These are phyloP conservation scores for Tauraco erythrolophus DNA, from an alignment of 2,113 vertebrate species.

Conservation along the genomic window DNA sequence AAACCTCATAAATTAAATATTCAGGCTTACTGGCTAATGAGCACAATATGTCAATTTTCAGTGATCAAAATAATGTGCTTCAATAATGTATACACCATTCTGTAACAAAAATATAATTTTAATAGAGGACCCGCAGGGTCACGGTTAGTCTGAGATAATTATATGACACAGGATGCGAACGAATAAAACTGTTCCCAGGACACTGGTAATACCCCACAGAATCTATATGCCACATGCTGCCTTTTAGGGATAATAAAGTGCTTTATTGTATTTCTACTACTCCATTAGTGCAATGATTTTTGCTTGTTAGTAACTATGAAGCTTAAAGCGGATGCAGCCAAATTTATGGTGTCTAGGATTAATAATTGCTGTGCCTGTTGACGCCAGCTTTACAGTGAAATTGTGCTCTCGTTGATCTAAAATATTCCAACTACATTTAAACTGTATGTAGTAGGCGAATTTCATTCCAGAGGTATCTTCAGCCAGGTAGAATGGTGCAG, in stretches of 20 bases:
- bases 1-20: conserved; percentile 72
- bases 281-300: conserved; percentile 43
- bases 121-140: conserved; percentile 60
- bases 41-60: conserved; percentile 73
- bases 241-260: conserved; percentile 72
- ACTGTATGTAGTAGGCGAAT: background rate
- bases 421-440: background rate
- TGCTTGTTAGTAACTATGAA: conserved; percentile 55
- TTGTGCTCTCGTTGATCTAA: background rate
- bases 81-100: conserved; percentile 68
- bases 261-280: conserved; percentile 58
- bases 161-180: conserved; percentile 24
- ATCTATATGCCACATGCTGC: conserved; percentile 53
- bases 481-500: background rate
- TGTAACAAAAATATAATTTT: conserved; percentile 63
- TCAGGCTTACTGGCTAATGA: conserved; percentile 70
- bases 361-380: background rate
- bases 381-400: background rate
- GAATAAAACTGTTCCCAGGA: conserved; percentile 13
- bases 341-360: background rate
- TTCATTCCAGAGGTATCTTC: background rate
- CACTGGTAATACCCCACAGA: conserved; percentile 34
- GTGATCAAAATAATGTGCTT: conserved; percentile 74
- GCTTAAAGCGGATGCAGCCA: background rate
- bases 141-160: conserved; percentile 64